A percentile compares a stretch with the other conserved stretches of the same genome.
Conservation (phyloP, 2,113 vertebrate genomes). For the Scomber japonicus region DNA sequence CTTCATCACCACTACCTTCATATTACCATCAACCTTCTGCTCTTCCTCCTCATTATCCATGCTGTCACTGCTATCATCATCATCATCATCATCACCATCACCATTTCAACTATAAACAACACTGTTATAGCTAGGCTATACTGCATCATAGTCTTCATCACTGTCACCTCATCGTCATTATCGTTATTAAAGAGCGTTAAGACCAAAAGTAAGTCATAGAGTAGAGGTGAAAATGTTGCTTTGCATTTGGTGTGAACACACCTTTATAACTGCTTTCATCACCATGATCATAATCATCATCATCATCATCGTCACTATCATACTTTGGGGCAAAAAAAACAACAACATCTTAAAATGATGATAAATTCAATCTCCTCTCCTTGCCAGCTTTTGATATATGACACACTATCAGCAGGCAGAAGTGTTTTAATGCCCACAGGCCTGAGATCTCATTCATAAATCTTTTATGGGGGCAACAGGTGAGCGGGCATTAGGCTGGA, state of each 20-base stretch:
- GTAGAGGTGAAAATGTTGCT: too few relatives aligned
- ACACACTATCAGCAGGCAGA: slow-evolving; percentile 28
- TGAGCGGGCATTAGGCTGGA: slow-evolving; percentile 1
- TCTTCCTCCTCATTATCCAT: not conserved
- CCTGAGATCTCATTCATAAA: slow-evolving; percentile 46
- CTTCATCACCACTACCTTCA: not conserved
- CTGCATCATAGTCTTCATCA: not conserved
- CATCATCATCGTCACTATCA: not conserved
- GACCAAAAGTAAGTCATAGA: too few relatives aligned
- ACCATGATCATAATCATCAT: too few relatives aligned
- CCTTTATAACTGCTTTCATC: not conserved
- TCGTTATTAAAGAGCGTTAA: not conserved
- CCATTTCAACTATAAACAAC: not conserved
- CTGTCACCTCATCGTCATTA: not conserved
- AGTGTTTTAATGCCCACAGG: slow-evolving; percentile 36
- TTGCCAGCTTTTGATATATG: not conserved
- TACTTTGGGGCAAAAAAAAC: not conserved
- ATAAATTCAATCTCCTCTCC: not conserved
- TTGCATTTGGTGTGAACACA: too few relatives aligned
- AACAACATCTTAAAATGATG: too few relatives aligned
- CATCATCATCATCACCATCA: not conserved
- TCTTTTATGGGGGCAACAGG: slow-evolving; percentile 27
- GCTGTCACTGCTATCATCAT: not conserved
- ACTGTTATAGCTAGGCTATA: not conserved
- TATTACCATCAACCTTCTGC: not conserved